Evolutionary conservation across 2,888 invertebrate genomes (phyloP).

Genomic region (Tenodera sinensis): DNA sequence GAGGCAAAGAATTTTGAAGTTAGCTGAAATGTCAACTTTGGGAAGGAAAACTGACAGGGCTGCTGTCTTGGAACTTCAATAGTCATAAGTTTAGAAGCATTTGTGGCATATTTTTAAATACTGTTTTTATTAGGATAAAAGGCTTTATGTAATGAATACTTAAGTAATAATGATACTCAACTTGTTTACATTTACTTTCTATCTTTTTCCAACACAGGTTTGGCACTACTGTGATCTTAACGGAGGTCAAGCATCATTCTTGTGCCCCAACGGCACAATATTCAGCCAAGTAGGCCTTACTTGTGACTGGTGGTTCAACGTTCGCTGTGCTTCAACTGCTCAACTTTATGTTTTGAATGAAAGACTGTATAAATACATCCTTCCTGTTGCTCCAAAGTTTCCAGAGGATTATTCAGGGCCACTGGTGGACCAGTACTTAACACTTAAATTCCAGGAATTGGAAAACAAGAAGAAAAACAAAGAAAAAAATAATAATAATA

Average conservation of each 20-base stretch:
- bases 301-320: conserved; percentile 93
- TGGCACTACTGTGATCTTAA: conserved; percentile 92
- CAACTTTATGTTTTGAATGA: conserved; percentile 86
- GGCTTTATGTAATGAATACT: no score
- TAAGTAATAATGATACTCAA: no score
- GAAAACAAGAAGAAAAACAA: conserved; percentile 48
- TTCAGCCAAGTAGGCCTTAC: conserved; percentile 86
- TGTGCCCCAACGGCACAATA: conserved; percentile 87
- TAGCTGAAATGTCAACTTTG: no score
- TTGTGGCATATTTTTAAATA: no score
- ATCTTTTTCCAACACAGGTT: conserved; percentile 52
- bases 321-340: conserved; percentile 75
- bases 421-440: conserved; percentile 79
- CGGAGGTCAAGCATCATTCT: conserved; percentile 84
- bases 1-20: no score
- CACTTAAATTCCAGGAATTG: conserved; percentile 81
- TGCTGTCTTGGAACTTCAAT: no score
- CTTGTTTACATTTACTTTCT: no score
- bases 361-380: conserved; percentile 81
- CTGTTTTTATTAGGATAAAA: no score
- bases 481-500: conserved; percentile 59
- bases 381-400: conserved; percentile 82
- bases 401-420: conserved; percentile 89
- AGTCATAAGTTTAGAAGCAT: no score
- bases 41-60: no score